Evolutionary conservation across 2,797 vertebrate genomes (phyloP), one percentile per base, ranked within the genome.

Genomic region (Dicrostonyx torquatus): DNA sequence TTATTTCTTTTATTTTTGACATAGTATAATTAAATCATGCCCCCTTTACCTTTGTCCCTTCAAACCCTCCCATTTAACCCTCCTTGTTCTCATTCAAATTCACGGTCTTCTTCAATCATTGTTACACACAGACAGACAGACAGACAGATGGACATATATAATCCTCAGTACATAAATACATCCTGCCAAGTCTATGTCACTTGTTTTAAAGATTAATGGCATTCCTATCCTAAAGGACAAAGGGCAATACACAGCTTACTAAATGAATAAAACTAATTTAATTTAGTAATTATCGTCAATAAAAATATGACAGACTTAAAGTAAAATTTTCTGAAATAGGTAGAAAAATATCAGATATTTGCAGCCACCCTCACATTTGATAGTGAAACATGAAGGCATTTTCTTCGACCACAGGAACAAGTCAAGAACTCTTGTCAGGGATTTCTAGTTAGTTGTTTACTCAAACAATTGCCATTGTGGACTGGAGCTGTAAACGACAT

Each of bases 251-350:
- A 58, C 53, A 80, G 26, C 53, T 84, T 34, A 77, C 43, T 24
- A 50, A 92, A 76, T 80, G 58, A 37, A 82, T 26, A 89, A 91
- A 95, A 80, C 26, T 5, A 75, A 43, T 70, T 88, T 55, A 88
- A 72, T 77, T 82, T 53, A 89, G 60, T 2, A 87, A 50, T 6
- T 1, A 83, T 18, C 64, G 6, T 31, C 78, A 66, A 76, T 77
- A 89, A 88, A 94, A 83, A n/a, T 64, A 64, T 22, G 62, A n/a
- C 40, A 87, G 77, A 66, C 84, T 48, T 90, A 50, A 9, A 77
- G 72, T n/a, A 90, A 15, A 87, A 58, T 15, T 86, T 77, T 50
- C 4, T 68, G 58, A 83, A 86, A 89, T 26, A 70, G 20, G 29
- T 31, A 84, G 48, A 83, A 48, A 62, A 11, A 34, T 40, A 60